Conservation (phyloP, 1,140 invertebrate species). For the Apocrypta bakeri region DNA sequence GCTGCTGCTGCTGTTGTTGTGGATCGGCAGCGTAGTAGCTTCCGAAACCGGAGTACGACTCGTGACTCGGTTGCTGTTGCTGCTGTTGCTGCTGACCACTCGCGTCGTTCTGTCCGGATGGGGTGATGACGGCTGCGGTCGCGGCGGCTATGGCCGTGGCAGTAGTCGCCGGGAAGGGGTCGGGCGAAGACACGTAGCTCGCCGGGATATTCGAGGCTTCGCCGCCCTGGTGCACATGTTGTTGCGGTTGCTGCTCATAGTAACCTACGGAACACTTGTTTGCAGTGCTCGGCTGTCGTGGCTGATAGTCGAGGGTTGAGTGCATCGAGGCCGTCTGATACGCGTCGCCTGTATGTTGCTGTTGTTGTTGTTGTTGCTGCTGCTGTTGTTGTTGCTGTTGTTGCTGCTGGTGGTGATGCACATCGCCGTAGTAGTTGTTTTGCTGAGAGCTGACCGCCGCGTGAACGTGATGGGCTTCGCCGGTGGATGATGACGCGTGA, state of each 20-base stretch:
- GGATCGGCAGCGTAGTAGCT: conserved; percentile 78
- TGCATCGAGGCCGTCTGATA: conserved; percentile 53
- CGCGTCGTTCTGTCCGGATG: conserved; percentile 75
- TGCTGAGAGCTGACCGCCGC: conserved; percentile 11
- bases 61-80: conserved; percentile 54
- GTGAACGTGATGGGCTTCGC: conserved; percentile 30
- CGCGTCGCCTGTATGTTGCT: conserved; percentile 60
- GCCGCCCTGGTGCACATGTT: conserved; percentile 72
- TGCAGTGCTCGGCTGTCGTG: conserved; percentile 55
- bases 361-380: conserved; percentile 49
- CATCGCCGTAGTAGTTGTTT: conserved; percentile 31
- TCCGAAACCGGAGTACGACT: conserved; percentile 81
- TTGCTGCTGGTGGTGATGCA: conserved; percentile 42
- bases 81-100: conserved; percentile 13
- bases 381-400: too few species aligned
- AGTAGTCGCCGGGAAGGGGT: conserved; percentile 69
- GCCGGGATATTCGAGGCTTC: conserved; percentile 73
- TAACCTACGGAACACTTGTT: conserved; percentile 58
- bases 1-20: conserved; percentile 71
- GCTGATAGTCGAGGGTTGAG: background rate
- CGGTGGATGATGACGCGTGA: conserved; percentile 6
- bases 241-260: conserved; percentile 67
- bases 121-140: conserved; percentile 74
- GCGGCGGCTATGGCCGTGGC: conserved; percentile 76
- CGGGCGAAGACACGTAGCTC: conserved; percentile 72